These are phyloP conservation scores for Clarias macrocephalus DNA, from an alignment of 2,113 vertebrate species.

Conservation along the genomic window DNA sequence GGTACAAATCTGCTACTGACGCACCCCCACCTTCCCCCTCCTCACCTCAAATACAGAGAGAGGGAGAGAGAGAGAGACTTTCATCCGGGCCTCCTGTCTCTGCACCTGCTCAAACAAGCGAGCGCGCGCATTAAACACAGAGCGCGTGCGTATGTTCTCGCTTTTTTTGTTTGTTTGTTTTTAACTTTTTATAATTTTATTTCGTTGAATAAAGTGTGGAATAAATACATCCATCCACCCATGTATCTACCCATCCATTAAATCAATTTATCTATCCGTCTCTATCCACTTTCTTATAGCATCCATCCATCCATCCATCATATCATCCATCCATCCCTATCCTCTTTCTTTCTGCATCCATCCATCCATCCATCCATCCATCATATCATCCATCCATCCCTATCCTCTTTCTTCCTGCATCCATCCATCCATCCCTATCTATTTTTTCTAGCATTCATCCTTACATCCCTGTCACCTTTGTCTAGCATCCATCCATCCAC, in stretches of 20 bases:
- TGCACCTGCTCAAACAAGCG: conserved; percentile 67
- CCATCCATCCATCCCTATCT: too few species aligned
- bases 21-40: conserved; percentile 59
- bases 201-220: background rate
- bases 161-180: background rate
- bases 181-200: background rate
- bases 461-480: too few species aligned
- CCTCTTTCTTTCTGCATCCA: too few species aligned
- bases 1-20: conserved; percentile 70
- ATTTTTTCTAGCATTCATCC: too few species aligned
- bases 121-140: conserved; percentile 21
- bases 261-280: too few species aligned
- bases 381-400: too few species aligned
- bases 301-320: too few species aligned
- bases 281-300: too few species aligned
- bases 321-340: too few species aligned
- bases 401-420: too few species aligned
- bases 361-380: too few species aligned
- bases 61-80: conserved; percentile 56
- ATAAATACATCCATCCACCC: too few species aligned
- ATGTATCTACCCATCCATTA: background rate
- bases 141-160: conserved; percentile 6
- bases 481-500: background rate
- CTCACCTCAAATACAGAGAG: background rate
- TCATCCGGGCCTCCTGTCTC: conserved; percentile 67